Base-by-base conservation (phyloP, 1,140 invertebrate species). In the Phortica variegata region DNA sequence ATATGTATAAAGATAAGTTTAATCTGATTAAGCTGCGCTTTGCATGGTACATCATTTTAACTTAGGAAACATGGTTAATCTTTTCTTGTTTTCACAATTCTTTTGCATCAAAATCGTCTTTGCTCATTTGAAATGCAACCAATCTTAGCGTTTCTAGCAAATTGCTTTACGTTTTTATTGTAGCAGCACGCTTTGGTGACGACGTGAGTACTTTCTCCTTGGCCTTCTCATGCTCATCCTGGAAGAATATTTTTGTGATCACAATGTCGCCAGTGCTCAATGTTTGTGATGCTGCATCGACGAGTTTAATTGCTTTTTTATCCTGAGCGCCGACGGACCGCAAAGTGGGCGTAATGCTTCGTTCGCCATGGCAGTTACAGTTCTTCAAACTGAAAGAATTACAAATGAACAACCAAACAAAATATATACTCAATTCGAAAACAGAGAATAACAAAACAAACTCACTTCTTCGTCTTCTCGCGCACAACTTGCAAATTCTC, bases 241-340 rank as follows among this genome's bases (percentile, higher is more conserved):
- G 84, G 76, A 90, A 89, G 77, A 85, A 91, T 58, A 94, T 90
- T 78, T 89, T 90, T 37, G 91, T 94, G 54, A 94, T 92, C 18
- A 93, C 91, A 71, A 95, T 91, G 75, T 94, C 91, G 41, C 92
- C 91, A n/a, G 92, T 95, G 62, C 90, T 93, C 12, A 93, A 77
- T 2, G 92, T 95, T 76, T 95, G 91, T 45, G 86, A 87, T 18
- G 81, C 83, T 18, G 83, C 77, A 53, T 76, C 68, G 21, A 61
- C 58, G 42, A 73, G 47, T 48, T 75, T 74, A 16, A 75, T 56
- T 36, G 69, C 7, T 6, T 54, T 50, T 41, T 60, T 69, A 38
- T 69, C 65, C 31, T 51, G 7, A 8, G 5, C 23, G 16, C 13
- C 15, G 50, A 20, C 47, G 15, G 60, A 43, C 19, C 43, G 51